phyloP scores from a whole-genome alignment of 2,113 vertebrate species.

The Speoplatyrhinus poulsoni region DNA sequence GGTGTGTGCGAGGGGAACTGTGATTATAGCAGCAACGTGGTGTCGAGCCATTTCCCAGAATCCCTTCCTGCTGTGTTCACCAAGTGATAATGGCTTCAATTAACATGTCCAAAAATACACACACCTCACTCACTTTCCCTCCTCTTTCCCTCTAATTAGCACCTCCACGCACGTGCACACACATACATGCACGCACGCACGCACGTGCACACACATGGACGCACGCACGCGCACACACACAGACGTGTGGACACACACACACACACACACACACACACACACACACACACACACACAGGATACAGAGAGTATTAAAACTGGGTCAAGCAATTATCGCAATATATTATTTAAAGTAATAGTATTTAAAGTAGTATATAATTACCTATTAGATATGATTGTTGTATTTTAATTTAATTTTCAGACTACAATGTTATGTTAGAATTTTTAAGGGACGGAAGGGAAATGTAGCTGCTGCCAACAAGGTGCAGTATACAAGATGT shows the following conservation, averaged over 20 bases:
- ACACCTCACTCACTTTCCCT: constrained; percentile 10
- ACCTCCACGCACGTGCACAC: constrained; percentile 19
- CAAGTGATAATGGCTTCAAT: constrained; percentile 40
- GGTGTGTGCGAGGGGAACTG: constrained; percentile 24
- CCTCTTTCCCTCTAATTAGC: constrained; percentile 31
- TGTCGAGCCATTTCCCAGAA: constrained; percentile 31
- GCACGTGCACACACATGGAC: too few relatives aligned
- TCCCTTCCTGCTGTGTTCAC: constrained; percentile 38
- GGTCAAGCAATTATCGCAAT: not conserved
- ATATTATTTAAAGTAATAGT: too few relatives aligned
- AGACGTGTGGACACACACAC: not conserved
- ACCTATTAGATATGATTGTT: too few relatives aligned
- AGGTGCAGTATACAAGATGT: not conserved
- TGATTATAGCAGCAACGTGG: constrained; percentile 32
- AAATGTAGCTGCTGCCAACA: not conserved
- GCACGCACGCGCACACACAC: not conserved
- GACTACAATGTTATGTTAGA: too few relatives aligned
- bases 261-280: not conserved
- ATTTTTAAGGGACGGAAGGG: too few relatives aligned
- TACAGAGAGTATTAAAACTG: constrained; percentile 3
- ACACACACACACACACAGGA: not conserved
- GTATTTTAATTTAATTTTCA: too few relatives aligned
- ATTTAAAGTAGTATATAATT: too few relatives aligned
- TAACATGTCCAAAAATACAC: constrained; percentile 22
- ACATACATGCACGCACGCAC: too few relatives aligned